Base-by-base conservation (phyloP, 2,797 vertebrate species). In the Schizopygopsis pylzovi region DNA sequence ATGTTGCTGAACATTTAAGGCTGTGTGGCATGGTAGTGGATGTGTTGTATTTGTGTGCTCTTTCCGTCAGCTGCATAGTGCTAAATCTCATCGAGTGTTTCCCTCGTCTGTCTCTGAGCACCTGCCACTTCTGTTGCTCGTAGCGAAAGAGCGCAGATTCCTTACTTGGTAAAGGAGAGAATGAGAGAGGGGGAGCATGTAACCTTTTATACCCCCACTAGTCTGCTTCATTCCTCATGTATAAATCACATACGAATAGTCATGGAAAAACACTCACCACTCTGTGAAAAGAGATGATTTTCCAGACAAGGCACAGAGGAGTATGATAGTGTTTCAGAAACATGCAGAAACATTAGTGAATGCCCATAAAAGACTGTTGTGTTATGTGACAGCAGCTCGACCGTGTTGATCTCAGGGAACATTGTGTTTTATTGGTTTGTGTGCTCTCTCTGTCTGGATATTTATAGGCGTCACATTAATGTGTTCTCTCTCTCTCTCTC, bases 81-180 rank as follows among this genome's bases (percentile, higher is more conserved):
- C 91, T 94, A 94, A 95, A 95, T 94, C 92, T 91, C 92, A 92
- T 89, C 88, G 88, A 92, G 90, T 91, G 90, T 93, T 91, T 93
- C 92, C 87, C 89, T 86, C 85, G 89, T 84, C 88, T 88, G 89
- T 71, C 87, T 91, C 91, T 91, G 90, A 92, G 92, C 94, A 95
- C 94, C 94, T 96, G 94, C 93, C 92, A 92, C 90, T 92, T 92
- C 89, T 93, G 91, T 90, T 91, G 92, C 90, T 91, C 88, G 82
- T 73, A 90, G 91, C 85, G 80, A 89, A 94, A 92, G 86, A 92
- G 89, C 81, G 86, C 86, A 83, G 90, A 91, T 89, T 93, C 93
- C 92, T 92, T 93, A 93, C 91, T 91, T 92, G 93, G 93, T 94
- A 93, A 92, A 89, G 75, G 59, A 71, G 86, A 85, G 72, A 75